Percentiles rank a stretch among this genome's conserved stretches.
Conservation (phyloP, 1,140 invertebrate genomes). For the Drosophila seguyi region DNA sequence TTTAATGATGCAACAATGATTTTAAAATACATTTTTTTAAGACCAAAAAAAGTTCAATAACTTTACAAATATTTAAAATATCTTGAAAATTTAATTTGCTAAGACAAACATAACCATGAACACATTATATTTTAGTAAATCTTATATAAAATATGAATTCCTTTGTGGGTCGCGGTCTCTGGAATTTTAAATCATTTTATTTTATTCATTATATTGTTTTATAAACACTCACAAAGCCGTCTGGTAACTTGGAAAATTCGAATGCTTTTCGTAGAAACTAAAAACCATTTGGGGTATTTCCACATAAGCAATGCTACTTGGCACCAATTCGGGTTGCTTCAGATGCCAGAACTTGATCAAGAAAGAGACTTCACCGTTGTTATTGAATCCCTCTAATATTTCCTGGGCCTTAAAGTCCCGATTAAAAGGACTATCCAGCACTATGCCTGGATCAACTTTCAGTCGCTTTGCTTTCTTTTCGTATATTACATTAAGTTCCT, state of each 20-base stretch:
- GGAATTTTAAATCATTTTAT: neutral
- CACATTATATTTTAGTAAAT: neutral
- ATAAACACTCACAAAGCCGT: too few relatives aligned
- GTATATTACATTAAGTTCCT: conserved; percentile 19
- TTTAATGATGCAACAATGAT: conserved; percentile 11
- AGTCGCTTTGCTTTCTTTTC: conserved; percentile 34
- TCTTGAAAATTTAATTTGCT: neutral
- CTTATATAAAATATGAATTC: neutral
- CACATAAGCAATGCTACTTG: conserved; percentile 23
- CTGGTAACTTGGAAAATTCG: neutral
- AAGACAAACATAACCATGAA: neutral
- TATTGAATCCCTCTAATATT: conserved; percentile 8
- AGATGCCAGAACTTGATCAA: conserved; percentile 35
- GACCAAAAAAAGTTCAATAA: neutral
- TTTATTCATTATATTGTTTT: neutral
- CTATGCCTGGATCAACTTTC: conserved; percentile 26
- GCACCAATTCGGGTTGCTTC: neutral
- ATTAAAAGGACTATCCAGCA: conserved; percentile 38
- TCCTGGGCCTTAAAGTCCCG: conserved; percentile 10
- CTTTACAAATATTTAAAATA: neutral
- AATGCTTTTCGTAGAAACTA: conserved; percentile 35
- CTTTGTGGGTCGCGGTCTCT: neutral
- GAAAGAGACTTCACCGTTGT: conserved; percentile 15
- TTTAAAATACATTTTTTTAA: neutral
- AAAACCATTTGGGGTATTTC: conserved; percentile 46